Base-by-base conservation (phyloP, 2,113 vertebrate species). In the Micromys minutus region DNA sequence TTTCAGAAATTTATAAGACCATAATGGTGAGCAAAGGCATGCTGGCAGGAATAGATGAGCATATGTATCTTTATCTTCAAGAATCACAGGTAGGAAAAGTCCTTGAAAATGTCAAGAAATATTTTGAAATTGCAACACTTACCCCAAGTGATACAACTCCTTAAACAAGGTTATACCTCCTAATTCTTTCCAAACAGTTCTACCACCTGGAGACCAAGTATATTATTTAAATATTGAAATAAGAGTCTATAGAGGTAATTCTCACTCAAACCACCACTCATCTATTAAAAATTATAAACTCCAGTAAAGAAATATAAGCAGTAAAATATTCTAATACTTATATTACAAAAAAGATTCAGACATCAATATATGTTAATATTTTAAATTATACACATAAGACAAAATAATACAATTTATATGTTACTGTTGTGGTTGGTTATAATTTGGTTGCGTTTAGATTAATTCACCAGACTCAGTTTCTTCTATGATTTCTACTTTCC, bases 281-380 rank as follows among this genome's bases (percentile, higher is more conserved):
- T 59, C 36, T 90, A 63, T 84, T n/a, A 83, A 95, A 92, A 71
- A 45, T 31, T 17, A 47, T 71, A 86, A 91, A 75, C 71, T 76
- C 3, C 34, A 84, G 26, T 45, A 75, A 17, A 86, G 19, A 76
- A 81, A 94, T n/a, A 3, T 75, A 79, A 7, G 47, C 3, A 61
- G 7, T 81, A 90, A 94, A 87, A 74, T 29, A 71, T 2, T 52
- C 19, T 96, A 19, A 75, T 6, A 34, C 63, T 36, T n/a, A 65
- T 47, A 47, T 21, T 87, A 72, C 24, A 90, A 29, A 89, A 85
- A 83, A 19, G 45, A 1, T 7, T 67, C 22, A 90, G 9, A 79
- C 74, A 83, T n/a, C 31, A 93, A 93, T 29, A 31, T 87, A 67
- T 9, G 90, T 13, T 91, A 95, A 61, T 4, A 89, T 80, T 90